These are phyloP conservation scores for Oreochromis grahami DNA, from an alignment of 2,797 vertebrate genomes.

Conservation along the genomic window DNA sequence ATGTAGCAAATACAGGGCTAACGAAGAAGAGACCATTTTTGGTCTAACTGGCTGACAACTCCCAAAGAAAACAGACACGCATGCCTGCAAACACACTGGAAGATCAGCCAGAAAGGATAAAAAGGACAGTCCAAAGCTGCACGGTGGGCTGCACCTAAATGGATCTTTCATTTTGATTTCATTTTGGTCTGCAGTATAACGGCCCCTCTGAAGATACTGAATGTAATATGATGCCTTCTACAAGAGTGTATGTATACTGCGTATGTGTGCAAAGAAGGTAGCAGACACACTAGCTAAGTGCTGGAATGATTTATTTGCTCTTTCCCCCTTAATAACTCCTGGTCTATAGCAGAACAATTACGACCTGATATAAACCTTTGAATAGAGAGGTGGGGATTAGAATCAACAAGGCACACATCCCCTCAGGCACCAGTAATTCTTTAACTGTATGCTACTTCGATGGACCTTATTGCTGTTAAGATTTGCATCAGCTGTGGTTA, in stretches of 20 bases:
- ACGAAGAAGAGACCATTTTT: slow-evolving; percentile 22
- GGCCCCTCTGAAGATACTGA: slow-evolving; percentile 17
- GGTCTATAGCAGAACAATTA: not conserved
- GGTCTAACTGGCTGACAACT: slow-evolving; percentile 27
- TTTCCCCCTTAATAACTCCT: not conserved
- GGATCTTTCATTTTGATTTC: slow-evolving; percentile 51
- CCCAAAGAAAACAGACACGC: not conserved
- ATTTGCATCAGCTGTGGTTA: slow-evolving; percentile 43
- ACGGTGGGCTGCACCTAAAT: slow-evolving; percentile 16
- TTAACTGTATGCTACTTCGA: not conserved
- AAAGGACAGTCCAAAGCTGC: slow-evolving; percentile 1
- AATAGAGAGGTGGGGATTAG: not conserved
- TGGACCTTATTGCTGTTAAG: slow-evolving; percentile 15
- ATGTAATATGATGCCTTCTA: not conserved
- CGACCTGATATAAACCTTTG: not conserved
- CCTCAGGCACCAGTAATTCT: slow-evolving; percentile 12
- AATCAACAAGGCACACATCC: slow-evolving; percentile 4
- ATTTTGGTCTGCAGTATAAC: slow-evolving; percentile 30
- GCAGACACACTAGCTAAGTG: slow-evolving; percentile 15
- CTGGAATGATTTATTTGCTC: slow-evolving; percentile 22
- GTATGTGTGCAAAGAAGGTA: not conserved
- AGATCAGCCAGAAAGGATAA: slow-evolving; percentile 6
- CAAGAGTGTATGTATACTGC: not conserved
- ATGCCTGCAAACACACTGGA: not conserved
- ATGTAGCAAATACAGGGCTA: slow-evolving; percentile 19